Base-by-base conservation (phyloP, 2,888 invertebrate genomes). In the Rapana venosa region DNA sequence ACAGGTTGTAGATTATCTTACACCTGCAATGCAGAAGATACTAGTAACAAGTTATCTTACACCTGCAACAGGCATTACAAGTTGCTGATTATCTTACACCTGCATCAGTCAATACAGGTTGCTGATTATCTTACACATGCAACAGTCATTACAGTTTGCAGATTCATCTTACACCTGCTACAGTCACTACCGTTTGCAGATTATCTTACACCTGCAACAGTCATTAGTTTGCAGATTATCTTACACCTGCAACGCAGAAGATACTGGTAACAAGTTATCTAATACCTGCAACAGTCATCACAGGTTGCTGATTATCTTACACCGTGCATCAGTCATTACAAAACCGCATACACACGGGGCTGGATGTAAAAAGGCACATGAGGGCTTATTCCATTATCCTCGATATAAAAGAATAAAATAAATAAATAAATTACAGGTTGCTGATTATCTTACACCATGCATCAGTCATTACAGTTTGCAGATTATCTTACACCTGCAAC, bases 71-170 rank as follows among this genome's bases (percentile, higher is more conserved):
- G 22, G 30, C 87, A 90, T 47, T 47, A 47, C 47, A 47, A 5
- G 47, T 47, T 47, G 47, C 47, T 5, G n/a, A 92, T 87, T 20
- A 92, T 90, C 36, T 91, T 91, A 58, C 91, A 91, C 77, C 77
- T 91, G 81, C 20, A 89, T 30, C 30, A 91, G n/a, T 47, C 47
- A 47, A 8, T 47, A 47, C 47, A 47, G 47, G 47, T 47, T 47
- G 35, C 84, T 88, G 11, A 92, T 87, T 20, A 92, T 90, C 58
- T 91, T 90, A 58, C 91, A 91, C 17, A 58, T 91, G 77, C 15
- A 87, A n/a, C 30, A 91, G n/a, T 22, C 79, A 90, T 20, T 91
- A 47, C 47, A 47, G 2, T 88, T 58, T 91, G 90, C 58, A 90
- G 90, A 74, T 83, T n/a, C n/a, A 74, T 20, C 84, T 32, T 20